Evolutionary conservation across 2,888 invertebrate species (phyloP), one percentile per base, ranked within the genome.

Genomic region (Cremastinae sp.): DNA sequence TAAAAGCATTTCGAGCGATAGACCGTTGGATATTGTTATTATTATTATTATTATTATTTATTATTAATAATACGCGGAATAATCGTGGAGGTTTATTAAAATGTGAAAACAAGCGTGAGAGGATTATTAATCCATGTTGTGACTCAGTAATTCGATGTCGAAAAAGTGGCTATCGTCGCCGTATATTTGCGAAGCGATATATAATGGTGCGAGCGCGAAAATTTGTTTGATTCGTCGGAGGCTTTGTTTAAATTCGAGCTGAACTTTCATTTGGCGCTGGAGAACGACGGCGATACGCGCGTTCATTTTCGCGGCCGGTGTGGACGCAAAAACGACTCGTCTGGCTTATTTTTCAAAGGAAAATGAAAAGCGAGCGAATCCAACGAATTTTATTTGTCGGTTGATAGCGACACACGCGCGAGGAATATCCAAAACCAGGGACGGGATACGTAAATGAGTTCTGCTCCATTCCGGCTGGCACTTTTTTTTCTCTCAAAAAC

Each of bases 401-500:
- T 16, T 45, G 72, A 69, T 61, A 45, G 22, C 72, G 71, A 59
- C 49, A 36, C 10, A n/a, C 5, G 28, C 5, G n/a, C 51, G 51
- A 65, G 69, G 65, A 72, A 69, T 75, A 43, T 71, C 22, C 38
- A 38, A 18, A 41, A 64, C 20, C 12, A 18, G 51, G 36, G 9
- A 12, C 10, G 47, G 36, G 34, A 16, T 53, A 73, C 56, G 47
- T 18, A 51, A 64, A 76, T 64, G 53, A 69, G 43, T 73, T 73
- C 68, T 45, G 20, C 16, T 49, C 61, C 47, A 56, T 64, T 51
- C 4, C 34, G 49, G 66, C 36, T 64, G 20, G 43, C 36, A n/a
- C n/a, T n/a, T 56, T 28, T 66, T 71, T 66, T 71, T 56, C 9
- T 5, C 22, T 71, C 59, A 68, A 54, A 69, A 73, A 73, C 22